Conservation (phyloP, 2,797 vertebrate genomes). For the Brachyrhaphis roseni region DNA sequence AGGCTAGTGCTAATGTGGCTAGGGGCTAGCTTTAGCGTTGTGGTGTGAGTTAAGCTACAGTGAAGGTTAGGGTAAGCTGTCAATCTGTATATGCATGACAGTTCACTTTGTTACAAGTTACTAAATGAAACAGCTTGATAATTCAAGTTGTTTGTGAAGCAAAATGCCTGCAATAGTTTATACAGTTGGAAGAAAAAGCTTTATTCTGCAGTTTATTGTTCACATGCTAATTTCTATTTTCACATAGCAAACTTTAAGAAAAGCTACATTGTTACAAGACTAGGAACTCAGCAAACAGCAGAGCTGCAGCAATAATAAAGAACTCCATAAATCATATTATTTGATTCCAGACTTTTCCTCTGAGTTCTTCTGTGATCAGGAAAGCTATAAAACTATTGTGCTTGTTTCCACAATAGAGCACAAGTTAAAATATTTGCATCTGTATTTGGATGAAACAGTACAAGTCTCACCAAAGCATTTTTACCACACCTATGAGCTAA, state of each 20-base stretch:
- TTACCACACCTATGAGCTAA: not conserved
- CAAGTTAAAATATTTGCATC: not conserved
- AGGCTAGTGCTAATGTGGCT: no score
- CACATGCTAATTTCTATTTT: not conserved
- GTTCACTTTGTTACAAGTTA: not conserved
- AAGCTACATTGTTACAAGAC: not conserved
- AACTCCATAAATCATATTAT: not conserved
- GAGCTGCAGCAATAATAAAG: not conserved
- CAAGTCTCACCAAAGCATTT: not conserved
- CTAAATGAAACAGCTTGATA: not conserved
- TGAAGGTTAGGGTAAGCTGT: no score
- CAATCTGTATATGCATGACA: not conserved
- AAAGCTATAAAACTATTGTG: no score
- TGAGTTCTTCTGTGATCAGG: not conserved
- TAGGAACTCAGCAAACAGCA: not conserved
- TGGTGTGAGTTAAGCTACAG: no score
- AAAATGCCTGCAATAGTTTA: not conserved
- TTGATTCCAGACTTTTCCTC: not conserved
- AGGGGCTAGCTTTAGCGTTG: no score
- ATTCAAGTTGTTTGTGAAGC: not conserved
- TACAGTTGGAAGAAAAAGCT: not conserved
- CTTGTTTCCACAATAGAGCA: not conserved
- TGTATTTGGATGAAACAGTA: not conserved
- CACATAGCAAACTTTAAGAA: not conserved
- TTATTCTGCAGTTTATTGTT: not conserved